Evolutionary conservation across 2,888 invertebrate genomes (phyloP), one percentile per base, ranked within the genome.

Genomic region (Liodrosophila aerea): DNA sequence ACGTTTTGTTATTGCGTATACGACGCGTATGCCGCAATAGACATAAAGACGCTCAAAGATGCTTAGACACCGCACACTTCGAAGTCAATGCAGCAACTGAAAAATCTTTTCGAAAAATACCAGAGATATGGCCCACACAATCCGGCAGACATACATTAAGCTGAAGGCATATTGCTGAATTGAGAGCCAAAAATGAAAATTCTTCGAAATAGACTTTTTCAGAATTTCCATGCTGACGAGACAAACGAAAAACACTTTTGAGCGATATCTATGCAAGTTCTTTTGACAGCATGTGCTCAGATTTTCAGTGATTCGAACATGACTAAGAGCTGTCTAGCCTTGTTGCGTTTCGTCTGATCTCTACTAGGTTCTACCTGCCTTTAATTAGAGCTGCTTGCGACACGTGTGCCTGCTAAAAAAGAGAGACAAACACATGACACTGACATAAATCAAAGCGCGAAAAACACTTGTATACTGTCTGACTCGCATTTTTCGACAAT

Each of bases 71-170:
- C 78, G 85, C 66, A 83, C 88, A 78, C 88, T 73, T 73, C 72
- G 77, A 83, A 84, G 78, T 82, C 83, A 76, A 68, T 75, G 76
- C 64, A 80, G 75, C 87, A 85, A 88, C 87, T 88, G 68, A 87
- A 74, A 73, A 71, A 30, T 65, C 46, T 71, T 82, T 75, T 85
- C 64, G 46, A 70, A 80, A 22, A 83, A 66, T 46, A 46, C 59
- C 61, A 57, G 13, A 80, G 41, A 63, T 46, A 47, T 65, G 54
- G 58, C 58, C 68, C 65, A 57, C 71, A 73, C 43, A 43, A 22
- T 27, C 29, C 30, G 12, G 39, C 41, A 59, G 36, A 43, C 43
- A 27, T 12, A 40, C 46, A 53, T 31, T 30, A 44, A 39, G 7
- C 22, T 29, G 44, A 62, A 57, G 18, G 29, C 46, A 45, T 36